Evolutionary conservation across 2,113 vertebrate species (phyloP).

Genomic region (Dolichallabes microphthalmus): DNA sequence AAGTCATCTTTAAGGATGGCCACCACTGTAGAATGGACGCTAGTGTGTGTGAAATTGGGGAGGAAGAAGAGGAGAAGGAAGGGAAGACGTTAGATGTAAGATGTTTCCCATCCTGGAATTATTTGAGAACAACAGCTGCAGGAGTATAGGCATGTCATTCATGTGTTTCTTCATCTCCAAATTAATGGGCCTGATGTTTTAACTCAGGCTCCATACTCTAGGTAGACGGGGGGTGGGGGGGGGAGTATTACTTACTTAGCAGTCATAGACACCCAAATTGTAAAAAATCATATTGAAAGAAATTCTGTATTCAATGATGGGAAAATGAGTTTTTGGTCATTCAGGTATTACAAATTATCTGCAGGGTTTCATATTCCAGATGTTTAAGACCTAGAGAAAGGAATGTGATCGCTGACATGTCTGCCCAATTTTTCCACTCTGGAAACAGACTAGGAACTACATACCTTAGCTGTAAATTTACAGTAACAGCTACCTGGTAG

Average conservation of each 20-base stretch:
- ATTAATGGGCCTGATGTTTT: not conserved
- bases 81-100: not conserved
- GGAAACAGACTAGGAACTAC: too few species aligned
- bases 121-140: not conserved
- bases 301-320: not conserved
- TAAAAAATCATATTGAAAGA: not conserved
- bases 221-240: too few species aligned
- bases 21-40: not conserved
- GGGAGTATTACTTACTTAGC: not conserved
- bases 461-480: not conserved
- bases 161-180: not conserved
- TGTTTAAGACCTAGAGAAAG: not conserved
- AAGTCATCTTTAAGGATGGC: not conserved
- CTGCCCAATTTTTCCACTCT: not conserved
- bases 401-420: not conserved
- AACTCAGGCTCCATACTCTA: not conserved
- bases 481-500: not conserved
- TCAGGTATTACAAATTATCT: not conserved
- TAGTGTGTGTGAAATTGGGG: not conserved
- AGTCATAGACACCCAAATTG: not conserved
- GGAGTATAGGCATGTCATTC: not conserved
- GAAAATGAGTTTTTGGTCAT: not conserved
- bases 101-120: not conserved
- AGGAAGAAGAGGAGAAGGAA: not conserved
- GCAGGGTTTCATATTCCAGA: not conserved